Conservation (phyloP, 2,797 vertebrate species). For the Trematomus bernacchii region DNA sequence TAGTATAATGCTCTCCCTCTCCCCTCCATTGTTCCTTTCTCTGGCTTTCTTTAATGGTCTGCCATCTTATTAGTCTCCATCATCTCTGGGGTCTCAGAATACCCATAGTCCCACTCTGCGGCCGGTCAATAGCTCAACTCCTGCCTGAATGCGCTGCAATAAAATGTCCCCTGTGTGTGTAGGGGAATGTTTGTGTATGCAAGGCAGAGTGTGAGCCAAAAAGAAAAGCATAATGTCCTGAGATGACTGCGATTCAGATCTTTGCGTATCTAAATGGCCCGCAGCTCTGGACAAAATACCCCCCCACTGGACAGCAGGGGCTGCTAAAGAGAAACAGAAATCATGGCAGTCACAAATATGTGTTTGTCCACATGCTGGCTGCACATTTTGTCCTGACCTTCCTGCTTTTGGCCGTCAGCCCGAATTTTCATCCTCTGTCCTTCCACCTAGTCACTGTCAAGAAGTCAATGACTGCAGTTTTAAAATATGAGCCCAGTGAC, state of each 20-base stretch:
- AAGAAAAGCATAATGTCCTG: constrained; percentile 25
- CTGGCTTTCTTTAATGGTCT: constrained; percentile 52
- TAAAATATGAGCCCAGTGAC: constrained; percentile 10
- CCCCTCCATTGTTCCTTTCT: constrained; percentile 39
- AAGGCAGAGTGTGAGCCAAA: constrained; percentile 16
- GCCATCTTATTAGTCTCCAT: constrained; percentile 61
- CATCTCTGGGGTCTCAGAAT: constrained; percentile 47
- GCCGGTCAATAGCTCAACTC: constrained; percentile 58
- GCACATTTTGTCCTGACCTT: constrained; percentile 72
- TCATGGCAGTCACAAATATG: constrained; percentile 39
- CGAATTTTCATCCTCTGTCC: constrained; percentile 32
- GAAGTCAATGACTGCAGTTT: constrained; percentile 33
- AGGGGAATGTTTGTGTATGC: constrained; percentile 42
- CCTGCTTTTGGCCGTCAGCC: constrained; percentile 48
- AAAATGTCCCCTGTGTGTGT: constrained; percentile 45
- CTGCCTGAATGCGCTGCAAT: constrained; percentile 53
- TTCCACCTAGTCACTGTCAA: constrained; percentile 17
- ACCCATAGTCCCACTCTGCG: constrained; percentile 51
- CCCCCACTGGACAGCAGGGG: constrained; percentile 43
- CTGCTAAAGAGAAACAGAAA: constrained; percentile 33
- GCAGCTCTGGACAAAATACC: constrained; percentile 22
- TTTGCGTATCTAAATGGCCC: constrained; percentile 33
- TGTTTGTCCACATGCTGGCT: constrained; percentile 56
- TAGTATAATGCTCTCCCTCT: constrained; percentile 28
- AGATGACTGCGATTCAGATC: constrained; percentile 24